A percentile compares a stretch with the other conserved stretches of the same genome.
These are phyloP conservation scores for Siniperca chuatsi DNA, from an alignment of 2,113 vertebrate species.

Conservation along the genomic window DNA sequence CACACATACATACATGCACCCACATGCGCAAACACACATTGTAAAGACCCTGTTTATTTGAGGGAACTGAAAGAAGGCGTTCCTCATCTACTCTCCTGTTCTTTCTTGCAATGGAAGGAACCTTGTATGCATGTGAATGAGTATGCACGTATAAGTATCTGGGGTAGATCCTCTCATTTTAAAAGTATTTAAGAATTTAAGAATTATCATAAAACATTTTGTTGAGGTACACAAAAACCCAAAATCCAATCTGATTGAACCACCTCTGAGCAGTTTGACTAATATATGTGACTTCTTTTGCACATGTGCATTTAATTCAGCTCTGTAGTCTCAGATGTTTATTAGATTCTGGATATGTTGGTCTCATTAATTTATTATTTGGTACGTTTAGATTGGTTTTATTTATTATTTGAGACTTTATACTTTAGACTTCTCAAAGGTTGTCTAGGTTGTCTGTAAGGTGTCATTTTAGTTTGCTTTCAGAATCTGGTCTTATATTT, in stretches of 20 bases:
- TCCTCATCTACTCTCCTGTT: conserved; percentile 64
- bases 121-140: conserved; percentile 4
- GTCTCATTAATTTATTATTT: not conserved
- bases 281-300: not conserved
- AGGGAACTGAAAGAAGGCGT: conserved; percentile 78
- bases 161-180: not conserved
- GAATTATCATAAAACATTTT: not conserved
- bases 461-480: not conserved
- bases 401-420: not conserved
- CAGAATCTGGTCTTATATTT: not conserved
- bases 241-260: not conserved
- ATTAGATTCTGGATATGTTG: not conserved
- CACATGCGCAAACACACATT: conserved; percentile 26
- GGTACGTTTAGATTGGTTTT: not conserved
- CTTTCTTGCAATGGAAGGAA: conserved; percentile 34
- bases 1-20: not conserved
- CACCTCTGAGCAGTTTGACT: not conserved
- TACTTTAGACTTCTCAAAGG: not conserved
- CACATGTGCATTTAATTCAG: not conserved
- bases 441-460: not conserved
- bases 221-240: not conserved
- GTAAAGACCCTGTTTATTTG: conserved; percentile 62
- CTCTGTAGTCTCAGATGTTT: not conserved
- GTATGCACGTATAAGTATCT: not conserved
- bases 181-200: not conserved